Evolutionary conservation across 2,797 vertebrate species (phyloP).

Genomic region (Streptopelia turtur): DNA sequence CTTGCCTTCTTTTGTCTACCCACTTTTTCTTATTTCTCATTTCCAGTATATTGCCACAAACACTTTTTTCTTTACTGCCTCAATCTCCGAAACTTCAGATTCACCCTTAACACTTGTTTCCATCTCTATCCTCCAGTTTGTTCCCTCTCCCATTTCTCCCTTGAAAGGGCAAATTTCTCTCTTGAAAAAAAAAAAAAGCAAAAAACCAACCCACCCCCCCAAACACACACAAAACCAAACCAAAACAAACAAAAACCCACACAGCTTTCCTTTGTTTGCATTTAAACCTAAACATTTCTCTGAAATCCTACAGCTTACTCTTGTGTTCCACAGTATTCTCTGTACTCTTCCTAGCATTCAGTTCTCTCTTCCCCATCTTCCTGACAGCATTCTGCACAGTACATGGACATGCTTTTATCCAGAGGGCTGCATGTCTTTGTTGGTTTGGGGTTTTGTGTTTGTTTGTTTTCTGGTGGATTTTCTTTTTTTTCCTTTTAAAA

Average conservation of each 20-base stretch:
- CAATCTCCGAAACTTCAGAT: neutral
- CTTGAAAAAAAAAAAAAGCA: neutral
- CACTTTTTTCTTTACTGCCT: neutral
- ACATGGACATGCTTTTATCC: neutral
- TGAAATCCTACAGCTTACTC: neutral
- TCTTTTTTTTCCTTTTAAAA: neutral
- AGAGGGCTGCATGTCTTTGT: neutral
- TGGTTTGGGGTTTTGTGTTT: accelerated
- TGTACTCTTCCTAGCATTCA: neutral
- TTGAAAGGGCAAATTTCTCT: neutral
- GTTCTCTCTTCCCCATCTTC: neutral
- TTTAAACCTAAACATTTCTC: neutral
- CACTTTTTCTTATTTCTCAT: neutral
- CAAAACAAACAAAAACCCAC: too few relatives aligned
- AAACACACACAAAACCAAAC: too few relatives aligned
- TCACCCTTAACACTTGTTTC: neutral
- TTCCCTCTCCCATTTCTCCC: neutral
- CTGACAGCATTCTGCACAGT: neutral
- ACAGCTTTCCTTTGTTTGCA: neutral
- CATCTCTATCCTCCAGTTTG: neutral
- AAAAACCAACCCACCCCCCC: too few relatives aligned
- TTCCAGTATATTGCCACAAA: neutral
- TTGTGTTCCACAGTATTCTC: neutral
- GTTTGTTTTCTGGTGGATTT: neutral
- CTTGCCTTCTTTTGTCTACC: neutral